Percentiles rank a stretch among this genome's conserved stretches.
Evolutionary conservation across 1,140 invertebrate species (phyloP).

Genomic region (Sesamia nonagrioides): DNA sequence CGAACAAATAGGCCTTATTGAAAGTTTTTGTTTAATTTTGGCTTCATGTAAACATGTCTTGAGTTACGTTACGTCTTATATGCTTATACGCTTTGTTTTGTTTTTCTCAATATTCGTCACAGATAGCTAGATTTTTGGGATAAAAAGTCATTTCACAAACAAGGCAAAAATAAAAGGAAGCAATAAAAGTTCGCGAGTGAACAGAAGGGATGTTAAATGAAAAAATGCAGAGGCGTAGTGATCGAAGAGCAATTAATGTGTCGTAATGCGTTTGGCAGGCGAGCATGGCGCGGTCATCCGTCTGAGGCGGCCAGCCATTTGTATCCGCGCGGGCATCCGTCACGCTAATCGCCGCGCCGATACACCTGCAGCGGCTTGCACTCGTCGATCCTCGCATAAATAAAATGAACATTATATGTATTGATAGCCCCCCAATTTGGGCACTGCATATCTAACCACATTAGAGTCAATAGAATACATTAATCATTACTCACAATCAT

Average conservation of each 20-base stretch:
- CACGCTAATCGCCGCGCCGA: slow-evolving; percentile 72
- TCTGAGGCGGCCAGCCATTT: slow-evolving; percentile 76
- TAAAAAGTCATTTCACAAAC: background rate
- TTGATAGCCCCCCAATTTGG: background rate
- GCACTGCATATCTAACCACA: background rate
- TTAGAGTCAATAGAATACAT: too few relatives aligned
- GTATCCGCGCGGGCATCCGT: slow-evolving; percentile 73
- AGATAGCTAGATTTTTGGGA: background rate
- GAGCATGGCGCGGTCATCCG: slow-evolving; percentile 67
- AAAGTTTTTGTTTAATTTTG: slow-evolving; percentile 66
- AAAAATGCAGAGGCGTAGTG: slow-evolving; percentile 38
- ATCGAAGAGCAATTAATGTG: slow-evolving; percentile 70
- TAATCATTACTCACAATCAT: background rate
- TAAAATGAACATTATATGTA: background rate
- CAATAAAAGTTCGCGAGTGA: slow-evolving; percentile 32
- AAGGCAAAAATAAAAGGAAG: background rate
- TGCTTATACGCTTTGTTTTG: background rate
- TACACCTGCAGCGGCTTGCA: slow-evolving; percentile 66
- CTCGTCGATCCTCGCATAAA: slow-evolving; percentile 24
- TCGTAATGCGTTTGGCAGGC: slow-evolving; percentile 66
- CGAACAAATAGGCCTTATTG: slow-evolving; percentile 70
- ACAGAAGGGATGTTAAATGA: slow-evolving; percentile 24
- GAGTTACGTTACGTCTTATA: slow-evolving; percentile 13
- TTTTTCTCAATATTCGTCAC: background rate
- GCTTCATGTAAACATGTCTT: slow-evolving; percentile 43